Evolutionary conservation across 2,888 invertebrate species (phyloP).

Genomic region (Eupeodes luniger): DNA sequence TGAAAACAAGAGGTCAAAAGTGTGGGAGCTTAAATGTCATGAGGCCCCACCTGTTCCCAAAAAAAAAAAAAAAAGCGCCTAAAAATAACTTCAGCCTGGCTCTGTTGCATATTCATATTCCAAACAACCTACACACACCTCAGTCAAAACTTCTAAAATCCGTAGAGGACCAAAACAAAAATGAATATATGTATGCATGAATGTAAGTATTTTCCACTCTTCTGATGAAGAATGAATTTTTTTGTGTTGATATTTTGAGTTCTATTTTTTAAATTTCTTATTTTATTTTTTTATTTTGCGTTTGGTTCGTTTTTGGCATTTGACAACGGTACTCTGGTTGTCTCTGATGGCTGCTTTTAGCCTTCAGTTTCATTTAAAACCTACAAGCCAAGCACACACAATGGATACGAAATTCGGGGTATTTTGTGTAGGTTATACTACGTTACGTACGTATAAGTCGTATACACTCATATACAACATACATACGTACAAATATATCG

Average conservation of each 20-base stretch:
- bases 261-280: constrained; percentile 21
- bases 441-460: not conserved
- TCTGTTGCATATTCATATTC: not conserved
- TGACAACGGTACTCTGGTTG: constrained; percentile 72
- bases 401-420: constrained; percentile 57
- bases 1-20: too few species aligned
- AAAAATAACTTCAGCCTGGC: not conserved
- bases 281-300: constrained; percentile 22
- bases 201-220: constrained; percentile 11
- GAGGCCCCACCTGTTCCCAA: not conserved
- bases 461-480: not conserved
- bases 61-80: not conserved
- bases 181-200: not conserved
- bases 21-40: too few species aligned
- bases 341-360: constrained; percentile 60
- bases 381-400: constrained; percentile 54
- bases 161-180: constrained; percentile 67
- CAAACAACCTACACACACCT: not conserved
- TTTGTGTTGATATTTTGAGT: constrained; percentile 28
- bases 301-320: constrained; percentile 64
- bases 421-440: constrained; percentile 36
- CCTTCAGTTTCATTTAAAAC: constrained; percentile 70
- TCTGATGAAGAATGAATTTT: constrained; percentile 60
- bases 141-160: constrained; percentile 53
- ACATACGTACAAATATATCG: not conserved